These are phyloP conservation scores for Ploceus nigricollis DNA, from an alignment of 2,113 vertebrate species.

Conservation along the genomic window DNA sequence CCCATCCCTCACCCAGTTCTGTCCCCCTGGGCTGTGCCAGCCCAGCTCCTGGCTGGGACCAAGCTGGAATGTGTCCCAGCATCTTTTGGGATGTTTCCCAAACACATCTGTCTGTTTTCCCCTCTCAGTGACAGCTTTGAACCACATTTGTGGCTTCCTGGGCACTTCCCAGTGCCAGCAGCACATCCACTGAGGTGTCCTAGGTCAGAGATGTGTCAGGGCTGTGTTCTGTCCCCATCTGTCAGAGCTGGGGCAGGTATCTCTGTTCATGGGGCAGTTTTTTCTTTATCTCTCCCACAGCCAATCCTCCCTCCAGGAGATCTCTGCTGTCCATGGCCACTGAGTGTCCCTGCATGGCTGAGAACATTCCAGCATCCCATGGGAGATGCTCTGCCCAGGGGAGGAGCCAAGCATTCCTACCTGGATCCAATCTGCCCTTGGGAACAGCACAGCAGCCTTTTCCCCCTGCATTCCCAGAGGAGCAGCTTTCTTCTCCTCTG, in stretches of 20 bases:
- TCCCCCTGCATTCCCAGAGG: background rate
- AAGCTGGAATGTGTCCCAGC: background rate
- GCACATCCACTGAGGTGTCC: background rate
- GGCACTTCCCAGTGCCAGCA: background rate
- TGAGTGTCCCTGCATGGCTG: background rate
- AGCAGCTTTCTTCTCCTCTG: background rate
- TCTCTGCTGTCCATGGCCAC: background rate
- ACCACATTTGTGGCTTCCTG: background rate
- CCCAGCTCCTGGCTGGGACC: background rate
- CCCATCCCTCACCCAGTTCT: background rate
- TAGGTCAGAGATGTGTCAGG: fast-evolving
- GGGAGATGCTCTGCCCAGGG: background rate
- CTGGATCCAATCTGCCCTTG: background rate
- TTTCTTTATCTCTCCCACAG: background rate
- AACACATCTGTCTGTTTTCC: background rate
- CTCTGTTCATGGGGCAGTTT: background rate
- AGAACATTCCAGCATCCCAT: background rate
- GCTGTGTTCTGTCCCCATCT: background rate
- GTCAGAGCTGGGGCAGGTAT: background rate
- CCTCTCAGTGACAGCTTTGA: background rate
- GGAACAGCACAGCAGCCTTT: background rate
- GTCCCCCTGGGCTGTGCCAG: background rate
- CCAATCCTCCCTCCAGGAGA: background rate
- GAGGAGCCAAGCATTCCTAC: background rate
- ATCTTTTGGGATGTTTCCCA: background rate